Conservation (phyloP, 2,888 invertebrate species). For the Choristoneura rosaceana region DNA sequence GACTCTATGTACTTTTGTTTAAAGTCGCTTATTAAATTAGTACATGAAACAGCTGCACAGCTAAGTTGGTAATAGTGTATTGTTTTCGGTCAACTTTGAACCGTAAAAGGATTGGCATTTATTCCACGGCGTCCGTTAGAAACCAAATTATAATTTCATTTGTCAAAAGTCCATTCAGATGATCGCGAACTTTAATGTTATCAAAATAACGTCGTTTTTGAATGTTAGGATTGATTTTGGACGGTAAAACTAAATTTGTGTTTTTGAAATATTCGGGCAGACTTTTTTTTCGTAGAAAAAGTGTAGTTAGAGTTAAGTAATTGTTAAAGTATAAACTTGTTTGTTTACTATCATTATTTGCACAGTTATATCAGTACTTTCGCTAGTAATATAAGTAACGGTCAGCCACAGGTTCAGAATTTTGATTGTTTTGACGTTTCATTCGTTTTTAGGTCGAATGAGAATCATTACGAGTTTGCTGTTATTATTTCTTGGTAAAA, state of each 20-base stretch:
- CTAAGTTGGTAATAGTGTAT: conserved; percentile 48
- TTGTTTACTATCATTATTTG: conserved; percentile 21
- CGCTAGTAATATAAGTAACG: conserved; percentile 19
- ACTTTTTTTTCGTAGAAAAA: conserved; percentile 25
- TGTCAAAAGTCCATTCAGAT: conserved; percentile 25
- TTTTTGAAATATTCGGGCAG: not conserved
- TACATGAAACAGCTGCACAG: conserved; percentile 23
- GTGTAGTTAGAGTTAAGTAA: conserved; percentile 18
- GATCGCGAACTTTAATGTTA: not conserved
- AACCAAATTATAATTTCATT: conserved; percentile 41
- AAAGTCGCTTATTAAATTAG: conserved; percentile 26
- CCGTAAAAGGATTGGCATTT: conserved; percentile 60
- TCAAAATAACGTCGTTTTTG: not conserved
- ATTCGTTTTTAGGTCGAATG: not conserved
- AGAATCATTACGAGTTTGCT: not conserved
- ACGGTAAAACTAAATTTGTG: not conserved
- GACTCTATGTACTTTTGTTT: not conserved
- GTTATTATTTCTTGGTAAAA: not conserved
- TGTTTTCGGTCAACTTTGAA: conserved; percentile 66
- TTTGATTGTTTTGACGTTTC: conserved; percentile 27
- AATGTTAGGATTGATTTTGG: not conserved
- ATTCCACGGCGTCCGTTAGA: conserved; percentile 53
- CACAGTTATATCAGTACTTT: conserved; percentile 33
- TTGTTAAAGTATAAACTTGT: conserved; percentile 12
- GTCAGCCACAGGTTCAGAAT: conserved; percentile 13